phyloP scores from a whole-genome alignment of 1,140 invertebrate genomes.

The Megalonaias nervosa region DNA sequence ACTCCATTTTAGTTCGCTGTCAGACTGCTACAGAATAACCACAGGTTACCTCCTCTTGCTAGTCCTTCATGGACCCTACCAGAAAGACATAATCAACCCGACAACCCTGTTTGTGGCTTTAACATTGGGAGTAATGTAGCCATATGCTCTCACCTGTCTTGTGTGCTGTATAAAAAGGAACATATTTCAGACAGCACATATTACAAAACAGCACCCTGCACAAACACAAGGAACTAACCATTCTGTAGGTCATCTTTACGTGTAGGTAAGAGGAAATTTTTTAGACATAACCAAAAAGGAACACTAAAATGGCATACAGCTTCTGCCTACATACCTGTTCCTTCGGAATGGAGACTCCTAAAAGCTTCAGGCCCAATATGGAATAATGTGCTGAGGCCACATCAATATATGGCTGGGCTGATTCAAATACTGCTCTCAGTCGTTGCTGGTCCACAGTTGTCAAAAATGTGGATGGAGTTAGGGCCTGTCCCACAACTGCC shows the following conservation, averaged over 20 bases:
- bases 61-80: no score
- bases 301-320: neutral
- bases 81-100: no score
- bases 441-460: conserved; percentile 74
- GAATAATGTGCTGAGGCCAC: conserved; percentile 75
- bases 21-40: no score
- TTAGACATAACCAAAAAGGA: neutral
- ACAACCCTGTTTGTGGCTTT: no score
- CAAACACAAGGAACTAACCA: no score
- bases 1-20: no score
- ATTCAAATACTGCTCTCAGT: conserved; percentile 75
- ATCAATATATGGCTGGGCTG: conserved; percentile 74
- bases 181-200: no score
- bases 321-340: conserved; percentile 68
- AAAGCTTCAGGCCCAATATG: conserved; percentile 74
- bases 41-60: no score
- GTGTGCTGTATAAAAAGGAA: no score
- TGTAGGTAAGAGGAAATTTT: neutral
- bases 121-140: no score
- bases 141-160: no score
- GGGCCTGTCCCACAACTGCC: conserved; percentile 63
- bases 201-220: no score
- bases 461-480: conserved; percentile 74
- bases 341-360: conserved; percentile 73
- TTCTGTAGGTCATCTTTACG: neutral